Percentiles rank a stretch among this genome's conserved stretches.
These are phyloP conservation scores for Apis laboriosa DNA, from an alignment of 1,140 invertebrate species.

Conservation along the genomic window DNA sequence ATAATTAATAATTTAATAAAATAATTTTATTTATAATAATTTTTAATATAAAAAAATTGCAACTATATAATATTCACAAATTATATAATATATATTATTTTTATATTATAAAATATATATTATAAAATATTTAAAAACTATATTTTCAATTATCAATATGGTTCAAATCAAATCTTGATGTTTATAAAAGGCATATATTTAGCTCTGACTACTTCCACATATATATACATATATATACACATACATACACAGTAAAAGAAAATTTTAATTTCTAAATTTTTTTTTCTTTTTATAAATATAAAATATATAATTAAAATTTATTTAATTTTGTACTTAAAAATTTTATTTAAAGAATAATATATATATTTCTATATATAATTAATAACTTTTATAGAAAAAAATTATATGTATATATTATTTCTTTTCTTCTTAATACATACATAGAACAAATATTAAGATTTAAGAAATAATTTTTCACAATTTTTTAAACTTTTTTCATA, in stretches of 20 bases:
- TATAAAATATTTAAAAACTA: conserved; percentile 48
- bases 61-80: not conserved
- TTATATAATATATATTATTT: not conserved
- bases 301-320: not conserved
- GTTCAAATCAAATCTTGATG: conserved; percentile 61
- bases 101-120: too few species aligned
- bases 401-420: not conserved
- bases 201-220: conserved; percentile 61
- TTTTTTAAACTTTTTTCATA: not conserved
- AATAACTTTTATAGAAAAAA: conserved; percentile 40
- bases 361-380: conserved; percentile 9
- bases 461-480: conserved; percentile 7
- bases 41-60: too few species aligned
- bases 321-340: not conserved
- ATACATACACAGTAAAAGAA: not conserved
- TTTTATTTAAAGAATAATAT: not conserved
- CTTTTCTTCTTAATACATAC: not conserved
- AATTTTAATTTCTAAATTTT: conserved; percentile 4
- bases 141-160: conserved; percentile 55
- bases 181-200: conserved; percentile 78
- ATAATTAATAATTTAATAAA: not conserved
- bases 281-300: not conserved
- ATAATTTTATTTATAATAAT: not conserved
- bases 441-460: not conserved
- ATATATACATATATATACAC: not conserved